Evolutionary conservation across 23 tunicate genomes (phyloP).

Genomic region (Trididemnum nubilum): DNA sequence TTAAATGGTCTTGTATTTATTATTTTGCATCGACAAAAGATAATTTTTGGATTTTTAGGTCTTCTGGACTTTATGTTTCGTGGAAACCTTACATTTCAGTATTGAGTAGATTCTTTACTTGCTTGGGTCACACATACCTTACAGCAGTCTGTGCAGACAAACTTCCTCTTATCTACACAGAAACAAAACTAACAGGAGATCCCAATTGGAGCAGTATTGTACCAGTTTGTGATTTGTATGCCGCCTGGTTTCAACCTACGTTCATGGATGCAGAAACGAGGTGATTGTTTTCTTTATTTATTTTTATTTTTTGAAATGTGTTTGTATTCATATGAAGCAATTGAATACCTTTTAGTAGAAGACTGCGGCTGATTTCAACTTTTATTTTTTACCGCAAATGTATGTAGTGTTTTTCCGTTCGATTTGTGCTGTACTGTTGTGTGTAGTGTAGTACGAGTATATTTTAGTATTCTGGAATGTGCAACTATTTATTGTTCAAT

Average conservation of each 20-base stretch:
- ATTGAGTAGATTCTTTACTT: conserved; percentile 15
- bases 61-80: conserved; percentile 13
- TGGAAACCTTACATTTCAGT: conserved; percentile 47
- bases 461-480: background rate
- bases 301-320: no score
- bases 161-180: conserved; percentile 36
- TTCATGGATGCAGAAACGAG: conserved; percentile 1
- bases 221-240: conserved; percentile 31
- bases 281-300: background rate
- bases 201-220: conserved; percentile 31
- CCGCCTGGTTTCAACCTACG: conserved; percentile 35
- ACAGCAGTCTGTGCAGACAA: background rate
- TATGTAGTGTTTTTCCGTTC: background rate
- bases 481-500: no score
- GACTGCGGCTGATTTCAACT: no score
- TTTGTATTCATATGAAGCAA: no score
- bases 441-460: background rate
- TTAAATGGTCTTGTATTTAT: no score
- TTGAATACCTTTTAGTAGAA: no score
- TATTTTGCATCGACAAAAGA: no score
- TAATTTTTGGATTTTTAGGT: conserved; percentile 7
- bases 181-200: conserved; percentile 30
- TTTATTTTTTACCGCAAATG: no score
- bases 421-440: background rate
- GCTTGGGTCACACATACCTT: conserved; percentile 40